These are phyloP conservation scores for Excalfactoria chinensis DNA, from an alignment of 2,113 vertebrate genomes.

Conservation along the genomic window DNA sequence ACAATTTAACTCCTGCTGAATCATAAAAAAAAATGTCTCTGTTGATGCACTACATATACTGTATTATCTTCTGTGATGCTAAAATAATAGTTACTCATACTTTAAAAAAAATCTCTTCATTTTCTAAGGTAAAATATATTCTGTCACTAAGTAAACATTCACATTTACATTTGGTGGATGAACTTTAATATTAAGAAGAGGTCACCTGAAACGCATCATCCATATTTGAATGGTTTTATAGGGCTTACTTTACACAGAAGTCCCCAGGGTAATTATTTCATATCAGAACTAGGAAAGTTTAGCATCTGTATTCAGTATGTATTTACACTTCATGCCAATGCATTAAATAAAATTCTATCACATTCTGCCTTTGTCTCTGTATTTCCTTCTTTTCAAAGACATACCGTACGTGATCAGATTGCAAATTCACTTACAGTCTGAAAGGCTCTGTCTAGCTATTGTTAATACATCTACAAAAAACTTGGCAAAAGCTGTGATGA, in stretches of 20 bases:
- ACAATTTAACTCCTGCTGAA: neutral
- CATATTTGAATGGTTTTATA: slow-evolving; percentile 55
- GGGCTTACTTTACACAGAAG: slow-evolving; percentile 63
- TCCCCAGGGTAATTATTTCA: slow-evolving; percentile 67
- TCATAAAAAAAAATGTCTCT: neutral
- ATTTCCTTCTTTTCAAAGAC: slow-evolving; percentile 32
- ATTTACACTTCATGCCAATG: slow-evolving; percentile 61
- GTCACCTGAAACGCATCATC: slow-evolving; percentile 52
- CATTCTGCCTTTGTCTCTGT: slow-evolving; percentile 42
- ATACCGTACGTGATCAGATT: neutral
- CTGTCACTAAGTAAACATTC: slow-evolving; percentile 47
- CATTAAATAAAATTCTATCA: slow-evolving; percentile 58
- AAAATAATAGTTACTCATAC: neutral
- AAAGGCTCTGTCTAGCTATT: neutral
- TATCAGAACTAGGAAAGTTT: slow-evolving; percentile 28
- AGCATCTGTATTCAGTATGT: slow-evolving; percentile 48
- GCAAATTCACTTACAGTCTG: neutral
- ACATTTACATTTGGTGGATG: slow-evolving; percentile 38
- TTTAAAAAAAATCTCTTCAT: neutral
- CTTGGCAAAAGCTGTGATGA: neutral
- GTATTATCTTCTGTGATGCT: neutral
- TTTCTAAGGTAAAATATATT: slow-evolving; percentile 17
- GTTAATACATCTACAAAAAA: neutral
- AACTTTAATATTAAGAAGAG: slow-evolving; percentile 55
- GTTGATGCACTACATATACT: neutral